Percentiles rank a stretch among this genome's conserved stretches.
Evolutionary conservation across 2,888 invertebrate genomes (phyloP).

Genomic region (Luffia ferchaultella): DNA sequence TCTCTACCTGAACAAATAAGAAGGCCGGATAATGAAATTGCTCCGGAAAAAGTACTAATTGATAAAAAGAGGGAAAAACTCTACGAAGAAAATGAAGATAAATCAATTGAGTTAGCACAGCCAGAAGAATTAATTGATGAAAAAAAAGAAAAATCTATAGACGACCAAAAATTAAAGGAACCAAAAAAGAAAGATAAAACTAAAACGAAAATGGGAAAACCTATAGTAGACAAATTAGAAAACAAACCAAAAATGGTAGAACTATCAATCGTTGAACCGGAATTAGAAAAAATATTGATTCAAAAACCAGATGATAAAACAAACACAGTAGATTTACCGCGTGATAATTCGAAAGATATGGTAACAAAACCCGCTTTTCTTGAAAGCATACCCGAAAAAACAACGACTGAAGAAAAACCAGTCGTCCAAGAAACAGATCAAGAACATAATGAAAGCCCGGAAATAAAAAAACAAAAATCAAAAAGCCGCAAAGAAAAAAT

Average conservation of each 20-base stretch:
- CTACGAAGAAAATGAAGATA: no score
- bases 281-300: neutral
- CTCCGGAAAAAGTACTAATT: no score
- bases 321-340: neutral
- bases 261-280: neutral
- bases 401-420: neutral
- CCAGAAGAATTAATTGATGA: no score
- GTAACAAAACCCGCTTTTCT: neutral
- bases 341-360: neutral
- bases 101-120: no score
- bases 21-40: no score
- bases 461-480: neutral
- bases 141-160: neutral
- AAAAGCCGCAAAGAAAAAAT: no score
- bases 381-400: neutral
- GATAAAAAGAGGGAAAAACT: no score
- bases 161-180: neutral
- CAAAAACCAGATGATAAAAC: neutral
- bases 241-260: slow-evolving; percentile 19
- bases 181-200: neutral
- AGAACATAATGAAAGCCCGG: neutral
- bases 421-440: neutral
- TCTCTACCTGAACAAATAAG: no score
- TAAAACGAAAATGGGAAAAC: slow-evolving; percentile 11
- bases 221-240: slow-evolving; percentile 32